These are phyloP conservation scores for Indicator maculatus DNA, from an alignment of 2,113 vertebrate genomes.

Conservation along the genomic window DNA sequence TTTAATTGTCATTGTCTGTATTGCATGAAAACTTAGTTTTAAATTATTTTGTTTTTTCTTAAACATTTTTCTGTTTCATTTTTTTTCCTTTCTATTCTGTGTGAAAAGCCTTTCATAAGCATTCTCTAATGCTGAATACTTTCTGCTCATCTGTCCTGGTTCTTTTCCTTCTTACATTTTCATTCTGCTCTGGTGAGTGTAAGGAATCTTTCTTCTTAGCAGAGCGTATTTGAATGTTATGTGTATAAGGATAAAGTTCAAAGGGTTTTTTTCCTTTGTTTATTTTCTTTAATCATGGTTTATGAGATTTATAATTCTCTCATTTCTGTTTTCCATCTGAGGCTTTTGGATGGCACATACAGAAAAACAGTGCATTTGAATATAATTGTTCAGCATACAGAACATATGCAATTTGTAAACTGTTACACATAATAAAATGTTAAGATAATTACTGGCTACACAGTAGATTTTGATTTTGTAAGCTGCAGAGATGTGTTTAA, in stretches of 20 bases:
- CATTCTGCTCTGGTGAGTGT: slow-evolving; percentile 72
- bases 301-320: neutral
- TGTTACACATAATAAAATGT: neutral
- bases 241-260: neutral
- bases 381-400: neutral
- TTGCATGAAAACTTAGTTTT: neutral
- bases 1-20: neutral
- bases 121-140: slow-evolving; percentile 70
- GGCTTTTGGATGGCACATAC: neutral
- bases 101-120: slow-evolving; percentile 69
- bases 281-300: neutral
- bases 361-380: neutral
- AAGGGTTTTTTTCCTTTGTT: neutral
- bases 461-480: neutral
- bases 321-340: slow-evolving; percentile 2
- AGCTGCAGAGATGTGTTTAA: neutral
- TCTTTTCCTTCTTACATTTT: slow-evolving; percentile 73
- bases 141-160: slow-evolving; percentile 70
- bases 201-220: slow-evolving; percentile 70
- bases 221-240: slow-evolving; percentile 32
- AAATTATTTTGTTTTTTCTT: slow-evolving; percentile 18
- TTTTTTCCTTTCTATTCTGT: slow-evolving; percentile 64
- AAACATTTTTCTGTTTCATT: slow-evolving; percentile 57
- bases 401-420: neutral
- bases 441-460: neutral